Evolutionary conservation across 2,888 invertebrate genomes (phyloP).

Genomic region (Octonoba sinensis): DNA sequence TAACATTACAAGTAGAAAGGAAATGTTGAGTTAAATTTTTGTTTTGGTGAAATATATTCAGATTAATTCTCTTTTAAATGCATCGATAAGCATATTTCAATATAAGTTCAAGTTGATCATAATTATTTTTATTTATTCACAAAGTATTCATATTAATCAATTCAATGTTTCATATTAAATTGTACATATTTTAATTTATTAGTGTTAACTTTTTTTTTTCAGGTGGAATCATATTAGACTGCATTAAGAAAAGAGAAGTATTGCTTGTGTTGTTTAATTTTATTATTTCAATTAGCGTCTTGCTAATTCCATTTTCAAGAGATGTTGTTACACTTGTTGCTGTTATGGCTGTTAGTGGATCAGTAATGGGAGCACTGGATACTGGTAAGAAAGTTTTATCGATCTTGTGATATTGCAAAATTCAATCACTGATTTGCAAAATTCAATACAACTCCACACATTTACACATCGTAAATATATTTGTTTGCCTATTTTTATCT

Average conservation of each 20-base stretch:
- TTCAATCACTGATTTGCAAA: too few relatives aligned
- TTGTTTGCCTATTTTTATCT: background rate
- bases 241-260: conserved; percentile 37
- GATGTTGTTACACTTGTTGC: conserved; percentile 66
- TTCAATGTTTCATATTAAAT: too few relatives aligned
- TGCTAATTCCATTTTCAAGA: conserved; percentile 46
- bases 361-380: conserved; percentile 69
- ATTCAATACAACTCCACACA: background rate
- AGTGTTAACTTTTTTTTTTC: background rate
- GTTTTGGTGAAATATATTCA: too few relatives aligned
- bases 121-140: too few relatives aligned
- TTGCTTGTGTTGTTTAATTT: conserved; percentile 28
- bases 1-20: too few relatives aligned
- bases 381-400: conserved; percentile 65
- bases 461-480: too few relatives aligned
- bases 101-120: too few relatives aligned
- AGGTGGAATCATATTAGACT: conserved; percentile 66
- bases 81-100: too few relatives aligned
- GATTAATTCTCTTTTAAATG: too few relatives aligned
- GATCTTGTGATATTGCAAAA: background rate
- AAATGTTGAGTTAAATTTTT: too few relatives aligned
- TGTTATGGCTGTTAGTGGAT: conserved; percentile 72
- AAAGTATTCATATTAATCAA: too few relatives aligned
- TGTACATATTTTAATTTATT: too few relatives aligned
- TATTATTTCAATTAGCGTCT: conserved; percentile 33